Evolutionary conservation across 1,140 invertebrate species (phyloP).

Genomic region (Brachionus paranguensis): DNA sequence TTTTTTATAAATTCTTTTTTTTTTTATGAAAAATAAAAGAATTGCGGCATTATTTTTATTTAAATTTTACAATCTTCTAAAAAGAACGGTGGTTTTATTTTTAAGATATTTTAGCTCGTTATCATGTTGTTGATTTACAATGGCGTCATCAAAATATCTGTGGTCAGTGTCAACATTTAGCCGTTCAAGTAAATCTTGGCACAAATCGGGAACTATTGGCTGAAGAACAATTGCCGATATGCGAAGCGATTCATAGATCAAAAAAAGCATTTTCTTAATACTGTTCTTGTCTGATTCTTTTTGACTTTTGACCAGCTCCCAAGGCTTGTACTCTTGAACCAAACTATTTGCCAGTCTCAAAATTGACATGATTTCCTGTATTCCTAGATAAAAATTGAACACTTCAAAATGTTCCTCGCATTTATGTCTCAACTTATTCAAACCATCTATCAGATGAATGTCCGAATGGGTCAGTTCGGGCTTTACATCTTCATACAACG

Average conservation of each 20-base stretch:
- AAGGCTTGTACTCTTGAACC: constrained; percentile 28
- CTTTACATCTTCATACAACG: background rate
- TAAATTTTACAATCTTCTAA: background rate
- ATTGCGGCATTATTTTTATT: background rate
- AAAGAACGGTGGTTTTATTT: background rate
- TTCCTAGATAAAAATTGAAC: constrained; percentile 34
- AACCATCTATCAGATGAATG: background rate
- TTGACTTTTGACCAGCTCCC: constrained; percentile 19
- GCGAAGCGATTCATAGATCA: constrained; percentile 7
- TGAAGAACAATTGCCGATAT: background rate
- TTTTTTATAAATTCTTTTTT: background rate
- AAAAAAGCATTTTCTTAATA: constrained; percentile 6
- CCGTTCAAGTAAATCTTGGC: background rate
- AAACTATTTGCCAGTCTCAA: background rate
- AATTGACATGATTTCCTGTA: background rate
- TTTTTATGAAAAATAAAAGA: background rate
- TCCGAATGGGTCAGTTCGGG: background rate
- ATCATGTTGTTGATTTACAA: background rate
- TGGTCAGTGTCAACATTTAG: background rate
- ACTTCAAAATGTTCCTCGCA: background rate
- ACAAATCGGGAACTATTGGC: constrained; percentile 21
- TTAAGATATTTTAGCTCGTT: background rate
- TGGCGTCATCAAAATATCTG: background rate
- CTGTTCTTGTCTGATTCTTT: background rate
- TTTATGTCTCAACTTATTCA: background rate